Conservation (phyloP, 2,113 vertebrate species). For the Hystrix cristata region DNA sequence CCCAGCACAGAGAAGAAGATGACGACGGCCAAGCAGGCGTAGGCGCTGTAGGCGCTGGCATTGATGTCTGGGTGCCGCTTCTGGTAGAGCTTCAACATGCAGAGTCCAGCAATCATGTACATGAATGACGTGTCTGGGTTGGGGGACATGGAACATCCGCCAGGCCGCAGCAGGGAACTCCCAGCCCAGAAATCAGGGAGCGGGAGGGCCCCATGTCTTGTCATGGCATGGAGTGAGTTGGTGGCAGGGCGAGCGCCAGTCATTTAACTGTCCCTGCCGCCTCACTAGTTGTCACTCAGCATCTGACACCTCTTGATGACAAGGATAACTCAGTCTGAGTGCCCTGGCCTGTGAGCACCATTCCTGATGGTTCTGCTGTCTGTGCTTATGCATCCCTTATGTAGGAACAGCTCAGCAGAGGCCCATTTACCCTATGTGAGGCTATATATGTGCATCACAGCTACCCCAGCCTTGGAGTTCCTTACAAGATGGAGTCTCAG, state of each 20-base stretch:
- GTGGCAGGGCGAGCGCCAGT: not conserved
- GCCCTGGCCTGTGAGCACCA: not conserved
- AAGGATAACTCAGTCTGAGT: not conserved
- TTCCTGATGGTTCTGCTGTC: not conserved
- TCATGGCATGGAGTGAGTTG: rapidly evolving
- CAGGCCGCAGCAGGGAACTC: not conserved
- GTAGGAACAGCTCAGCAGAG: rapidly evolving
- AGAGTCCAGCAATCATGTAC: slow-evolving; percentile 99
- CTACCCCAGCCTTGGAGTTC: not conserved
- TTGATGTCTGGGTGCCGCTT: slow-evolving; percentile 99
- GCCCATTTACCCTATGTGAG: not conserved
- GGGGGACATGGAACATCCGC: rapidly evolving
- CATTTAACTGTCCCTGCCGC: not conserved
- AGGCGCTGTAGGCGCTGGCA: slow-evolving; percentile 97
- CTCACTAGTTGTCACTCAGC: not conserved
- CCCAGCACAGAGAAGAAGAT: slow-evolving; percentile 99
- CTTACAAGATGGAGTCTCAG: not conserved
- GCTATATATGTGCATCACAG: rapidly evolving
- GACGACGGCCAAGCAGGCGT: slow-evolving; percentile 96
- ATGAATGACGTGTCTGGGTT: slow-evolving; percentile 97
- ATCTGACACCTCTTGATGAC: not conserved
- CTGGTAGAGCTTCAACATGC: slow-evolving; percentile 99
- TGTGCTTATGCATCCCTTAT: not conserved
- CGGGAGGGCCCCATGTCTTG: not conserved
- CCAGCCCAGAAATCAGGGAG: rapidly evolving